Evolutionary conservation across 2,113 vertebrate genomes (phyloP), one percentile per base, ranked within the genome.

Genomic region (Micronycteris hirsuta): DNA sequence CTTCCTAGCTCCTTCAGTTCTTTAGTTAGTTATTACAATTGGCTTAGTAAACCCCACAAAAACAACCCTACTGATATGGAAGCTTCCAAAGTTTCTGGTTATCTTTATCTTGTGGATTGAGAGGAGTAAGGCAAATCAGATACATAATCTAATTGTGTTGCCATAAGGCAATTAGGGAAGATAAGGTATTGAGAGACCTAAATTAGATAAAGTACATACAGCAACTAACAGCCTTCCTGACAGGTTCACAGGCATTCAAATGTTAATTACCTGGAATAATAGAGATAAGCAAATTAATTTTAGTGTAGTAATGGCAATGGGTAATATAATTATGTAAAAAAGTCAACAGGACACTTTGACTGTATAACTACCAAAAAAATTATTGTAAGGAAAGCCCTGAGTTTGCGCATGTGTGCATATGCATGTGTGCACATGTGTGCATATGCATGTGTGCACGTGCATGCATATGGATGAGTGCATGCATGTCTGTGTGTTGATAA

Each of bases 1-100:
- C n/a, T 85, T 63, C 58, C 47, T 82, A 92, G n/a, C 8, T 52
- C 33, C 52, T 94, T 78, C 33, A 45, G 45, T 92, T 90, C 61
- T 5, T 49, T n/a, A n/a, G n/a, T n/a, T n/a, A n/a, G 41, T 52
- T 91, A 71, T 52, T 65, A 45, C 7, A 76, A 3, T 11, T 58
- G 65, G 14, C 16, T 22, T 31, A 58, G 7, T 68, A 61, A 76
- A 33, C 38, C 38, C 45, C 38, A 15, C 52, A 61, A 86, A 91
- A 84, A 24, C 47, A 91, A 41, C 63, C 11, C 71, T 86, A 77
- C 2, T 63, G 28, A 41, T 14, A 16, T 49, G 13, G 20, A 92
- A 4, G 15, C 28, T 83, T 91, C 74, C 33, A 28, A 65, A 56
- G 17, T 4, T 78, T 56, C n/a, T 24, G 73, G 19, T 83, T 89